Evolutionary conservation across 2,888 invertebrate genomes (phyloP).

Genomic region (Apamea sordens): DNA sequence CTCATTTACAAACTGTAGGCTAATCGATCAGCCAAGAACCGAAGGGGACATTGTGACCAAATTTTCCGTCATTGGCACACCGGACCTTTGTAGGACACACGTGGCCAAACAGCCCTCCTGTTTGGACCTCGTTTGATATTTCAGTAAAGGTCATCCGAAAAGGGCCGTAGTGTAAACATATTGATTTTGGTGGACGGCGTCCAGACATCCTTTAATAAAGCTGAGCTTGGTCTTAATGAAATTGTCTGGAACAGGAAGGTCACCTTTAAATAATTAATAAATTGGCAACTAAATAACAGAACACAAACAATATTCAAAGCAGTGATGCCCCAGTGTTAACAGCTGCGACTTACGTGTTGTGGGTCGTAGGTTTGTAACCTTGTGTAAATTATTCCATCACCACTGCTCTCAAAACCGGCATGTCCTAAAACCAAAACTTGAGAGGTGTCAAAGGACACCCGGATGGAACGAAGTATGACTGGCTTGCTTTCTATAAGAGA

Average conservation of each 20-base stretch:
- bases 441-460: too few relatives aligned
- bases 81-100: constrained; percentile 52
- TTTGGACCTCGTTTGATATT: constrained; percentile 57
- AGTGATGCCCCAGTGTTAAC: background rate
- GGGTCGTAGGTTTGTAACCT: background rate
- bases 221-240: constrained; percentile 32
- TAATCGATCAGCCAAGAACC: constrained; percentile 37
- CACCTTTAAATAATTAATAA: constrained; percentile 6
- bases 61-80: constrained; percentile 40
- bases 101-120: constrained; percentile 16
- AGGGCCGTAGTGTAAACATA: constrained; percentile 73
- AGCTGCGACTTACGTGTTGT: too few relatives aligned
- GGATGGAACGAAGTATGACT: too few relatives aligned
- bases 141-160: constrained; percentile 73
- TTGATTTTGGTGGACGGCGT: constrained; percentile 67
- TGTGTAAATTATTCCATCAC: background rate
- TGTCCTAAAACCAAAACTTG: background rate
- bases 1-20: constrained; percentile 57
- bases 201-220: constrained; percentile 56
- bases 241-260: constrained; percentile 31
- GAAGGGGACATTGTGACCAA: constrained; percentile 9
- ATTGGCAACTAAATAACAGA: background rate
- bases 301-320: background rate
- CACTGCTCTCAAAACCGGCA: background rate
- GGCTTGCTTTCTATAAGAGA: too few relatives aligned